Evolutionary conservation across 2,888 invertebrate species (phyloP).

Genomic region (Incurvaria masculella): DNA sequence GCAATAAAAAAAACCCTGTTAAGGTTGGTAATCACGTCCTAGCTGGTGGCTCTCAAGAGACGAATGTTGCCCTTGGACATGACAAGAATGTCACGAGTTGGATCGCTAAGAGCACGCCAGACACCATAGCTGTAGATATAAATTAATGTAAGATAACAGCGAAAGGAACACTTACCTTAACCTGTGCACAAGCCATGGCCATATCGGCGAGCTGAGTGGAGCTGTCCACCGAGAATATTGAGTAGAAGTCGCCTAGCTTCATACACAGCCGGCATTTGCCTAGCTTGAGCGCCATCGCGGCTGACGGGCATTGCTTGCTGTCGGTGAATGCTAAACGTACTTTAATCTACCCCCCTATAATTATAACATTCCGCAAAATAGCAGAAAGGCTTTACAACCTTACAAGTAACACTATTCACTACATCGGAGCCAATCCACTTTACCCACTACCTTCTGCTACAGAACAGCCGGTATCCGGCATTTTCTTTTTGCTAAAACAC

Average conservation of each 20-base stretch:
- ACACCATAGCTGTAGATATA: no score
- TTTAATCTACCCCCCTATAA: constrained; percentile 33
- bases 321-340: constrained; percentile 34
- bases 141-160: no score
- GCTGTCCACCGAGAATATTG: constrained; percentile 51
- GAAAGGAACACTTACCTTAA: constrained; percentile 32
- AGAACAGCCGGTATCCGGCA: constrained; percentile 3
- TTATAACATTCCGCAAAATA: constrained; percentile 16
- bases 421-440: constrained; percentile 16
- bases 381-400: constrained; percentile 1
- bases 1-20: no score
- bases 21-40: no score
- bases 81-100: no score
- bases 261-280: constrained; percentile 55
- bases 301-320: constrained; percentile 36
- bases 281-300: constrained; percentile 44
- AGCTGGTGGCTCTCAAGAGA: no score
- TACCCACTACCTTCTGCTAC: constrained; percentile 23
- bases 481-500: constrained; percentile 4
- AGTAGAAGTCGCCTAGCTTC: constrained; percentile 53
- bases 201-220: constrained; percentile 47
- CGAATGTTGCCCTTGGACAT: no score
- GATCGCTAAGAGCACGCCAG: no score
- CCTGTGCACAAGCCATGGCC: constrained; percentile 50
- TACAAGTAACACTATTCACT: constrained; percentile 7